phyloP scores from a whole-genome alignment of 2,888 invertebrate genomes.

The Eupithecia subumbrata region DNA sequence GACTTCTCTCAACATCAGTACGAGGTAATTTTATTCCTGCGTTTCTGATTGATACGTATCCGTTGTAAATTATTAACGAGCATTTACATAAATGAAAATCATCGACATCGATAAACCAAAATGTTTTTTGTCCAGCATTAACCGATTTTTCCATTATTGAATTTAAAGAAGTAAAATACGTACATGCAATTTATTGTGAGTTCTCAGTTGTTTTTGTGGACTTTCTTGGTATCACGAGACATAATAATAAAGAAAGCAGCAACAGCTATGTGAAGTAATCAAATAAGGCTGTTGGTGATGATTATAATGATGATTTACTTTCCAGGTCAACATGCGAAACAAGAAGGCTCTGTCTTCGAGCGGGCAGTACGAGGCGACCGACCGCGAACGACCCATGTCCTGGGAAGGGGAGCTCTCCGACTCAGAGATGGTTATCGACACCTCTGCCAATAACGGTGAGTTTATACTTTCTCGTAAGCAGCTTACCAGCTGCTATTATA shows the following conservation, averaged over 20 bases:
- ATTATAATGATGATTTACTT: slow-evolving; percentile 23
- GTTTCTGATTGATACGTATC: neutral
- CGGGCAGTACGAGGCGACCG: slow-evolving; percentile 73
- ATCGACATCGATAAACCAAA: neutral
- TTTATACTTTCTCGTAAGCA: no score
- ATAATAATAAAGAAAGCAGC: neutral
- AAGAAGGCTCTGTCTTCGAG: slow-evolving; percentile 85
- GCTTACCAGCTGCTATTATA: no score
- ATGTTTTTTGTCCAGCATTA: neutral
- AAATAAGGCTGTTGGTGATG: neutral
- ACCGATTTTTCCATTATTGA: neutral
- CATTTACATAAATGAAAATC: neutral
- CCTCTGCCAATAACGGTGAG: slow-evolving; percentile 71
- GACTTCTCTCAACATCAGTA: slow-evolving; percentile 86
- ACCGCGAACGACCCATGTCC: slow-evolving; percentile 91
- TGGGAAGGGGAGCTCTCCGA: slow-evolving; percentile 97
- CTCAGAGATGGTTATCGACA: slow-evolving; percentile 87
- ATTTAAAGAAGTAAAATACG: neutral
- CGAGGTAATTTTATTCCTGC: slow-evolving; percentile 60
- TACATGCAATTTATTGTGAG: no score
- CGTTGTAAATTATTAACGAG: neutral
- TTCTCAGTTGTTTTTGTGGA: no score
- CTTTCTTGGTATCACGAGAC: neutral
- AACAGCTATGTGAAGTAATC: neutral
- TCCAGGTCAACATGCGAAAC: slow-evolving; percentile 86